phyloP scores from a whole-genome alignment of 2,113 vertebrate genomes.

The Gracilinanus agilis region DNA sequence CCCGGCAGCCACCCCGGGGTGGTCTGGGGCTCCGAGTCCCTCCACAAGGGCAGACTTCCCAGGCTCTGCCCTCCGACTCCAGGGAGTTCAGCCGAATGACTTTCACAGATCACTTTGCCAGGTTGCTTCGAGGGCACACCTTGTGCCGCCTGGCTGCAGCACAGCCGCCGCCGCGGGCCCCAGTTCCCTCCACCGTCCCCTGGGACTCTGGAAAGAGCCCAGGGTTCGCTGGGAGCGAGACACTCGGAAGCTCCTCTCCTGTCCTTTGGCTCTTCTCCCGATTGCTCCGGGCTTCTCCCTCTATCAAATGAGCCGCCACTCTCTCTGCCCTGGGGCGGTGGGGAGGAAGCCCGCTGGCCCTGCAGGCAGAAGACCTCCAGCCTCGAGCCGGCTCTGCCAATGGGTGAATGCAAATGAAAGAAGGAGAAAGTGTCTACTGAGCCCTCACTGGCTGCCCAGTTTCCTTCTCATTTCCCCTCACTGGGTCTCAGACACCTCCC shows the following conservation, averaged over 20 bases:
- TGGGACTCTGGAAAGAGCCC: not conserved
- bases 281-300: no score
- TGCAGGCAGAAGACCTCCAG: no score
- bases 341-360: no score
- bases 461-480: no score
- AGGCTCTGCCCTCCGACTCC: not conserved
- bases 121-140: not conserved
- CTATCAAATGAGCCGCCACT: no score
- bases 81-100: not conserved
- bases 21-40: not conserved
- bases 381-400: no score
- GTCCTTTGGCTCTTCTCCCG: no score
- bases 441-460: not conserved
- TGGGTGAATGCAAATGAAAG: not conserved
- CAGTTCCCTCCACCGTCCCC: not conserved
- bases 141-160: no score
- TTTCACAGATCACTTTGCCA: not conserved
- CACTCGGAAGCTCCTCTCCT: no score
- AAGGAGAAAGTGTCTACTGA: not conserved
- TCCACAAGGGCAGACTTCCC: not conserved
- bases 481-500: no score
- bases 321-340: no score
- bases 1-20: not conserved
- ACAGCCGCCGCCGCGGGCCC: conserved; percentile 26
- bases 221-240: no score